Evolutionary conservation across 2,888 invertebrate species (phyloP), one percentile per base, ranked within the genome.

Genomic region (Mesorhabditis belari): DNA sequence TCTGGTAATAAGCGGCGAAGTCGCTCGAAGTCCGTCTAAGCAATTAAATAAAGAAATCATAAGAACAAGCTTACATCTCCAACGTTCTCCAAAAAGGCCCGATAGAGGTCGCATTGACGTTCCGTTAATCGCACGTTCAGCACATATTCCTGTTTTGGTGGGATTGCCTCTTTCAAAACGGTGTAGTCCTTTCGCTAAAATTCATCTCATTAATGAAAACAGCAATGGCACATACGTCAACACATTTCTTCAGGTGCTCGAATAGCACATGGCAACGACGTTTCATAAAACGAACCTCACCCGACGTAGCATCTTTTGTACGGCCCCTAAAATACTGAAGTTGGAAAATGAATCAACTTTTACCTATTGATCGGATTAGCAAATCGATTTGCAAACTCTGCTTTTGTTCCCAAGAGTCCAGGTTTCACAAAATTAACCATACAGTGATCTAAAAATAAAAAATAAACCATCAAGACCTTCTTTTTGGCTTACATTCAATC

Each of bases 391-490:
- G 87, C 84, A 81, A 95, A 98, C 83, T 98, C 96, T 77, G 90
- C 91, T 81, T 89, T 89, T 21, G 92, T 92, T 28, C 92, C 93
- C 52, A 98, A 85, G 4, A 98, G 85, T 83, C 89, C 92, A 1
- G 95, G 95, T 82, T 95, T 96, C 58, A 99, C 92, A 82, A 98
- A 98, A 79, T 91, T 90, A 35, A 98, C 92, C 98, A 99, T 98
- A 84, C 93, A 94, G 84, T 92, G 93, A 84, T 95, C 91, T 91
- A 83, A 19, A 80, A 55, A 12, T 12, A 51, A 19, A 44, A 21
- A 3, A 17, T 12, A 28, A 5, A 12, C n/a, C 24, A 25, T 17
- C 24, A 12, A n/a, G 27, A 9, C 9, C 24, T 25, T 17, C 2
- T 35, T 1, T n/a, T n/a, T n/a, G n/a, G n/a, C 87, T 84, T 79